Base-by-base conservation (phyloP, 2,113 vertebrate genomes). In the Syngnathus floridae region DNA sequence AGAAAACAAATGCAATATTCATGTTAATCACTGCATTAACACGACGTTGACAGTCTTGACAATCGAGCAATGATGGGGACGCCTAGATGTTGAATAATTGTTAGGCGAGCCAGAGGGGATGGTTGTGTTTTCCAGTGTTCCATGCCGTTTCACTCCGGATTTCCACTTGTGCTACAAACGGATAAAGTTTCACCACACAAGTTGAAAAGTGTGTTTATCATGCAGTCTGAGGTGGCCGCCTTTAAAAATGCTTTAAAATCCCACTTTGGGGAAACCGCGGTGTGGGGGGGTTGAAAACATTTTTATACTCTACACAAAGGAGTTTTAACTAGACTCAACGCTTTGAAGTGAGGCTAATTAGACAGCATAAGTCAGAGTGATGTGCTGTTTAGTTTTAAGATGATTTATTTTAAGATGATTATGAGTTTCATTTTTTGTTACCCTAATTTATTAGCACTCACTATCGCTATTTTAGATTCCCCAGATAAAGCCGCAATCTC, bases 401-500 rank as follows among this genome's bases (percentile, higher is more conserved):
- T 72, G 51, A 70, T 84, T 77, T 62, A 84, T 82, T 75, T 80
- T 62, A 22, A 22, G n/a, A 40, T 60, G 10, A 61, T 43, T 21
- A 61, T 21, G 3, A 45, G 35, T 76, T 75, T 80, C 62, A 12
- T 19, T 82, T 16, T 82, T 74, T 58, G 65, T 75, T 81, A 73
- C 73, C 81, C 86, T 80, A 69, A 82, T 86, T 83, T 72, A n/a
- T 36, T 49, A 77, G 77, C 75, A 62, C 10, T 21, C 69, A 46
- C 62, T 64, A 76, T 80, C 79, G 77, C 65, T 67, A 70, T 75
- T 73, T 69, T 54, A 77, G 85, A 89, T 86, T 83, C 65, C 63
- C 65, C 70, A 67, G 88, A 90, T 88, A 90, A 87, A 85, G 80
- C 73, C 79, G 76, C 83, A 87, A 90, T 90, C 84, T 86, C 73